These are phyloP conservation scores for Strongylocentrotus purpuratus DNA, from an alignment of 35 echinoderm and acorn worm species.

Conservation along the genomic window DNA sequence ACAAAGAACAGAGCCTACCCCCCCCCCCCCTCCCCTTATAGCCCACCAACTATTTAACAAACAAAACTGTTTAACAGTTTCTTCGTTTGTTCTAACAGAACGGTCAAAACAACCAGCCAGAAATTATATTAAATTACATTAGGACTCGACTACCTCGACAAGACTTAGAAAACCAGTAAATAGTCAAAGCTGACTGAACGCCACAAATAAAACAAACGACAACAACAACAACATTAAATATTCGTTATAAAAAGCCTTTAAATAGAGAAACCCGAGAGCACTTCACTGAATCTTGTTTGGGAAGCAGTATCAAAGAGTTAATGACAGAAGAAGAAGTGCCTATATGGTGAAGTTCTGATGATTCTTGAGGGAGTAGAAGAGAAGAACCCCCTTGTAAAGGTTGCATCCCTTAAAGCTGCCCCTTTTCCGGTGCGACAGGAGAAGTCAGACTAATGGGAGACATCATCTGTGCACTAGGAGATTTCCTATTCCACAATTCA, in stretches of 20 bases:
- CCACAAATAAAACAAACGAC: too few species aligned
- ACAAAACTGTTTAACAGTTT: too few species aligned
- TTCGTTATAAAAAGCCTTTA: neutral
- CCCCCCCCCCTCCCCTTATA: neutral
- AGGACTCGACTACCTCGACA: too few species aligned
- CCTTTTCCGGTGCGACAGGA: neutral
- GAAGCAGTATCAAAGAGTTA: neutral
- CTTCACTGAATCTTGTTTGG: neutral
- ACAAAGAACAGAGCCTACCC: neutral
- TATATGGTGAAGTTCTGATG: neutral
- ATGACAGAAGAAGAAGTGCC: neutral
- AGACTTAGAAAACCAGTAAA: too few species aligned
- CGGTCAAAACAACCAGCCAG: too few species aligned
- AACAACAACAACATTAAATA: too few species aligned
- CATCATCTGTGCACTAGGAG: neutral
- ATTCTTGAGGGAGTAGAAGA: neutral
- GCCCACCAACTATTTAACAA: neutral
- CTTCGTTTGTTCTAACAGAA: too few species aligned
- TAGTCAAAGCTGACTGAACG: too few species aligned
- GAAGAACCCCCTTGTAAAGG: neutral
- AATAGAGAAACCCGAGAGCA: neutral
- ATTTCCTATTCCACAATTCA: neutral
- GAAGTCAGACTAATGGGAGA: conserved; percentile 6
- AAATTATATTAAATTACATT: too few species aligned
- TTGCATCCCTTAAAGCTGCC: neutral